phyloP scores from a whole-genome alignment of 2,888 invertebrate species.

The Torymus aiolomorphi region DNA sequence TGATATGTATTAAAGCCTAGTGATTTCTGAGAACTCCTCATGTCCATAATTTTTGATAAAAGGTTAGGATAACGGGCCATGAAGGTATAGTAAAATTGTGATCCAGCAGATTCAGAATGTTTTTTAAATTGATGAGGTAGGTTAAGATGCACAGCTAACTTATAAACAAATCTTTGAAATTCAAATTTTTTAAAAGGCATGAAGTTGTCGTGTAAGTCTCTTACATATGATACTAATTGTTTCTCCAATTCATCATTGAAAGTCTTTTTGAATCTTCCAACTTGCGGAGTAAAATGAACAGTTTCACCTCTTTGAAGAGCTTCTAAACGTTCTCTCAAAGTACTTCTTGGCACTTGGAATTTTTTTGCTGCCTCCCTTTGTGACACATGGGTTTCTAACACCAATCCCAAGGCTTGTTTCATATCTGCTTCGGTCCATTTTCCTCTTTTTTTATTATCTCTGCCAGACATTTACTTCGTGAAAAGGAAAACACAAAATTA shows the following conservation, averaged over 20 bases:
- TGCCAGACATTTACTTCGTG: too few relatives aligned
- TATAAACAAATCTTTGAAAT: constrained; percentile 1
- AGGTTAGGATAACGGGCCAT: not conserved
- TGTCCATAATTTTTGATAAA: not conserved
- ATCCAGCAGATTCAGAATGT: not conserved
- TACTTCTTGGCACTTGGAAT: not conserved
- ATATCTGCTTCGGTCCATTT: too few relatives aligned
- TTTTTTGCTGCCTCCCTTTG: not conserved
- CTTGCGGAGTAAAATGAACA: not conserved
- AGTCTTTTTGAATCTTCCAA: not conserved
- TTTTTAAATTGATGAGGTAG: not conserved
- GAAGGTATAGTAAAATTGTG: not conserved
- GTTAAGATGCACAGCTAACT: not conserved
- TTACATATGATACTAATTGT: not conserved
- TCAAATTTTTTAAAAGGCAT: not conserved
- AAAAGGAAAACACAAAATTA: too few relatives aligned
- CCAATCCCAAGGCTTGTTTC: not conserved
- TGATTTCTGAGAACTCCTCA: not conserved
- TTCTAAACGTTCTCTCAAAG: not conserved
- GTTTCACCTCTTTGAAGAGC: not conserved
- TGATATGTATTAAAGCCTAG: not conserved
- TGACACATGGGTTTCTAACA: too few relatives aligned
- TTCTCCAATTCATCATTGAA: not conserved
- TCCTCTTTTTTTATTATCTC: too few relatives aligned
- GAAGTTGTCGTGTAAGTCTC: not conserved